These are phyloP conservation scores for Strongylocentrotus purpuratus DNA, from an alignment of 35 echinoderm and acorn worm genomes.

Conservation along the genomic window DNA sequence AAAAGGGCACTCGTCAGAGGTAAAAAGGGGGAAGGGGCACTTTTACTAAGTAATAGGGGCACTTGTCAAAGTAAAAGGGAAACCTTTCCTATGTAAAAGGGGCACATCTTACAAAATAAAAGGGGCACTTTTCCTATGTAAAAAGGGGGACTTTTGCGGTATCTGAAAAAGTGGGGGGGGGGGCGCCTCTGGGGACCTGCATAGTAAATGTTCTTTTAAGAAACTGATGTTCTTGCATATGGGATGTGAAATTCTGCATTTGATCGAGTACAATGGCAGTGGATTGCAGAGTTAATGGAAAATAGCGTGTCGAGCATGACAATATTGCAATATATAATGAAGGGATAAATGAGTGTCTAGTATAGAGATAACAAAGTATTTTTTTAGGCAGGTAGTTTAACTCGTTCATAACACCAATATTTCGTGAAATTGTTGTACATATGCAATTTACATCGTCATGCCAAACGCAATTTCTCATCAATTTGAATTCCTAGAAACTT, in stretches of 20 bases:
- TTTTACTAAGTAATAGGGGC: no score
- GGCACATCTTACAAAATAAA: no score
- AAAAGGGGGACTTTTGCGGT: no score
- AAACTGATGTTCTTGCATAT: neutral
- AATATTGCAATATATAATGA: neutral
- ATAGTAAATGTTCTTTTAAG: neutral
- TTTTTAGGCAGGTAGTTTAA: neutral
- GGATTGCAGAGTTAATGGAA: neutral
- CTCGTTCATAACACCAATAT: neutral
- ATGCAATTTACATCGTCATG: neutral
- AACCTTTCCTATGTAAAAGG: no score
- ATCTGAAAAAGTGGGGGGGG: no score
- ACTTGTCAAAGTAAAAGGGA: no score
- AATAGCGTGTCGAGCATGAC: neutral
- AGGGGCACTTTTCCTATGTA: no score
- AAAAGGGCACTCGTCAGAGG: no score
- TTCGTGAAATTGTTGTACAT: neutral
- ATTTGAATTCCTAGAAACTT: neutral
- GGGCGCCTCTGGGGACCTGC: no score
- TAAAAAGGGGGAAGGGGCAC: no score
- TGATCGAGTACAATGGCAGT: neutral
- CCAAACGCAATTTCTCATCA: conserved; percentile 12
- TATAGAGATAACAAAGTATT: neutral
- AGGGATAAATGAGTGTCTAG: neutral
- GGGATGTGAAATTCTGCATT: neutral